Evolutionary conservation across 2,113 vertebrate species (phyloP), one percentile per base, ranked within the genome.

Genomic region (Pseudorhombus dupliciocellatus): DNA sequence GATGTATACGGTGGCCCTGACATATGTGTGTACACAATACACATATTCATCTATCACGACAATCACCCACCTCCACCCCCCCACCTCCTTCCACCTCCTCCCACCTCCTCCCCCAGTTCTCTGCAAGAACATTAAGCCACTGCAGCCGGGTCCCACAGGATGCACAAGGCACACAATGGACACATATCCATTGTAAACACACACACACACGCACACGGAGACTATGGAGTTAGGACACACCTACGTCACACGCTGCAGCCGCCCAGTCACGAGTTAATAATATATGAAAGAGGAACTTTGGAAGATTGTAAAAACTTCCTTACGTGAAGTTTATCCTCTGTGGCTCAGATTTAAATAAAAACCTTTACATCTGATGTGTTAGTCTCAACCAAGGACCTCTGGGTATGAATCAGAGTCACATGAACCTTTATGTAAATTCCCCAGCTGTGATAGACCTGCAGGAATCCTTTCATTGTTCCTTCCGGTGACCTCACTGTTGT

Each of bases 51-150:
- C 70, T 79, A 31, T 50, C 42, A 15, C 42, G 14, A 51, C 57
- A 54, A 10, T n/a, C n/a, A n/a, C n/a, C n/a, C n/a, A n/a, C 61
- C 30, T 51, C 64, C 65, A 22, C 51, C 52, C 52, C 12, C 24
- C 8, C 51, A 1, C 51, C 52, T 14, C 46, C 10, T 18, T 21
- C 7, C 53, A 1, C 11, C 53, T 4, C 25, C 20, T 14, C 25
- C 60, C 50, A 2, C 65, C n/a, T n/a, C n/a, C n/a, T n/a, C 63
- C 73, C 42, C 26, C 53, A 31, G 37, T 75, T 79, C 55, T 75
- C 76, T 70, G 79, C 55, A 10, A 76, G 79, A 83, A 87, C 82
- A 87, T 90, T 83, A 84, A 72, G 46, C 68, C 66, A 65, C 61
- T 60, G 58, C 24, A 46, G 64, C 25, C 62, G 57, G 48, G 65